Evolutionary conservation across 2,888 invertebrate genomes (phyloP), one percentile per base, ranked within the genome.

Genomic region (Lycaena phlaeas): DNA sequence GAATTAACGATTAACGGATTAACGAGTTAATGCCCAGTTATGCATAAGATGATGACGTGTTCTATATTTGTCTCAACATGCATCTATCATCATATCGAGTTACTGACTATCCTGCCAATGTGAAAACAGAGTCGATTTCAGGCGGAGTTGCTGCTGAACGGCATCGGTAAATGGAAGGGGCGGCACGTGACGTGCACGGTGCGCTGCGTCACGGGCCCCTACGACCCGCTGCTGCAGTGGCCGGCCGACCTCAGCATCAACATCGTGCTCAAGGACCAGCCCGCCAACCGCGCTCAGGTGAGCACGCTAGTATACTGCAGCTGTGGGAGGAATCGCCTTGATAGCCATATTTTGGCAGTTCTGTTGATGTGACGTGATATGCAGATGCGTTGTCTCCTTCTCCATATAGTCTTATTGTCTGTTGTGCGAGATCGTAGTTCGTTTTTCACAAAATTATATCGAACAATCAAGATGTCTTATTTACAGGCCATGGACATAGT

Each of bases 161-260:
- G 93, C 4, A 86, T 90, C 37, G 92, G 92, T 25, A 90, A 90
- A 46, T 92, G 92, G 92, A 90, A 87, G 57, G 92, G 90, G 0
- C 85, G 92, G 0, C 90, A 93, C 59, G 65, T 92, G 36, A 89
- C 92, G 28, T 87, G 90, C 5, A 90, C 90, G 0, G 75, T 92
- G 28, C 87, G 89, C 31, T 87, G 92, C 1, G 77, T 92, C 18
- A 86, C 87, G 2, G 92, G 92, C 0, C 89, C 90, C 22, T 92
- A 89, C 69, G 93, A 93, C 72, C 75, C 90, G 1, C 61, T 92
- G 36, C 69, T 92, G 41, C 82, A 86, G 48, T 93, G 92, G 92
- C 93, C 93, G 0, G 92, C 92, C 56, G 86, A 87, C 46, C 74
- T 92, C 4, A 85, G 86, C 51, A 86, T 91, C 36, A 89, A 86